Conservation (phyloP, 2,888 invertebrate species). For the Drosophila birchii region DNA sequence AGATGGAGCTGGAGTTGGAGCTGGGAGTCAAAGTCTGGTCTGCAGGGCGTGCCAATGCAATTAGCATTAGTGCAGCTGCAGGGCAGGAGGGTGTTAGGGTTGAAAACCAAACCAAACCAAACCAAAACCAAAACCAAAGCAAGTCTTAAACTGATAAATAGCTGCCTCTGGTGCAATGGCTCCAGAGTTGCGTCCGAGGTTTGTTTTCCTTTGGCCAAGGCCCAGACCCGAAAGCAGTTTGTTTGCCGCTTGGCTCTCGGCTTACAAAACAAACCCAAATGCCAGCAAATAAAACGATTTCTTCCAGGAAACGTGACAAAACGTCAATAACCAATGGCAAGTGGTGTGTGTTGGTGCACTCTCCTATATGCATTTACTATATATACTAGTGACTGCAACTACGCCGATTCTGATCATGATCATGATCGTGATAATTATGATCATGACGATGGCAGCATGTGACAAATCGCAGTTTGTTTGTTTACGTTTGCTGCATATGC, state of each 20-base stretch:
- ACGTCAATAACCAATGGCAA: conserved; percentile 74
- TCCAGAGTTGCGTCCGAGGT: conserved; percentile 43
- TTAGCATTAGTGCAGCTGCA: conserved; percentile 59
- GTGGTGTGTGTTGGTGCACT: not conserved
- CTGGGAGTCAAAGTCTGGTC: conserved; percentile 21
- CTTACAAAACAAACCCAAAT: conserved; percentile 77
- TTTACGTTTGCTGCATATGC: conserved; percentile 49
- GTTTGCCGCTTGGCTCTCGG: conserved; percentile 53
- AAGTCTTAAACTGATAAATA: conserved; percentile 44
- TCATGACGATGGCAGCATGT: conserved; percentile 58
- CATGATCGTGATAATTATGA: conserved; percentile 27
- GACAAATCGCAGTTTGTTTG: conserved; percentile 62
- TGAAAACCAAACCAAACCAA: not conserved
- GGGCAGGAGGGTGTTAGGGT: conserved; percentile 17
- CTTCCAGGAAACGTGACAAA: conserved; percentile 83
- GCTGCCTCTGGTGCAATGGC: conserved; percentile 16
- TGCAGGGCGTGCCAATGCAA: conserved; percentile 72
- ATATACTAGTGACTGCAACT: conserved; percentile 48
- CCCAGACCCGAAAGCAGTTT: conserved; percentile 36
- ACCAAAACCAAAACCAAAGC: conserved; percentile 3
- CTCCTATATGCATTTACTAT: not conserved
- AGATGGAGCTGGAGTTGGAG: conserved; percentile 9
- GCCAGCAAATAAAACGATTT: conserved; percentile 76
- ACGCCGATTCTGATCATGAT: conserved; percentile 46
- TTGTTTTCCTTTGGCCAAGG: conserved; percentile 65